A percentile compares a stretch with the other conserved stretches of the same genome.
Conservation (phyloP, 2,888 invertebrate genomes). For the Abscondita cerata region DNA sequence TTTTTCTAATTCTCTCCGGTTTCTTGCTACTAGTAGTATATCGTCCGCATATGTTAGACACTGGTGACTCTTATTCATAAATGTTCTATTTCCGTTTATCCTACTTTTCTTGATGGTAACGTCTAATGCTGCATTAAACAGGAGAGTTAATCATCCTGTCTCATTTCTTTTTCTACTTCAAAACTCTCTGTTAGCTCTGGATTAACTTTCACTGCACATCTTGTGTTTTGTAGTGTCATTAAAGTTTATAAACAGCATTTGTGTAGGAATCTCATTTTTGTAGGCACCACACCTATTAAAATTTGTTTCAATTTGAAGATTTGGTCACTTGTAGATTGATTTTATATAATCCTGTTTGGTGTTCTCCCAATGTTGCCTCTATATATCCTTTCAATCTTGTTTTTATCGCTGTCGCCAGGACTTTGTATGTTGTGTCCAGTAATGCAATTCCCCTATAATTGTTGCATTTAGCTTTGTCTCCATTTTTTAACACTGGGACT, state of each 20-base stretch:
- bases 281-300: not conserved
- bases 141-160: not conserved
- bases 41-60: not conserved
- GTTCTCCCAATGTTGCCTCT: no score
- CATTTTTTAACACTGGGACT: not conserved
- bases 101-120: not conserved
- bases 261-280: no score
- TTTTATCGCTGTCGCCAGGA: not conserved
- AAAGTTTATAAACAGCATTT: not conserved
- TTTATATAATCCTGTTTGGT: not conserved
- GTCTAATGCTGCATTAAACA: not conserved
- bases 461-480: no score
- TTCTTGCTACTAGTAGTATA: not conserved
- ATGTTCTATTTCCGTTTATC: conserved; percentile 4
- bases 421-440: not conserved
- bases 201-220: conserved; percentile 8
- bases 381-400: not conserved
- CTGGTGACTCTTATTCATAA: not conserved
- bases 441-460: no score
- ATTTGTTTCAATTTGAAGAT: conserved; percentile 7
- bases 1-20: conserved; percentile 4
- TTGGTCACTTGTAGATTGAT: not conserved
- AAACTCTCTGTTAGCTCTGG: not conserved
- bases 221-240: conserved; percentile 5
- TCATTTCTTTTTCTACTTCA: not conserved